Base-by-base conservation (phyloP, 2,888 invertebrate genomes). In the Parochlus steinenii region DNA sequence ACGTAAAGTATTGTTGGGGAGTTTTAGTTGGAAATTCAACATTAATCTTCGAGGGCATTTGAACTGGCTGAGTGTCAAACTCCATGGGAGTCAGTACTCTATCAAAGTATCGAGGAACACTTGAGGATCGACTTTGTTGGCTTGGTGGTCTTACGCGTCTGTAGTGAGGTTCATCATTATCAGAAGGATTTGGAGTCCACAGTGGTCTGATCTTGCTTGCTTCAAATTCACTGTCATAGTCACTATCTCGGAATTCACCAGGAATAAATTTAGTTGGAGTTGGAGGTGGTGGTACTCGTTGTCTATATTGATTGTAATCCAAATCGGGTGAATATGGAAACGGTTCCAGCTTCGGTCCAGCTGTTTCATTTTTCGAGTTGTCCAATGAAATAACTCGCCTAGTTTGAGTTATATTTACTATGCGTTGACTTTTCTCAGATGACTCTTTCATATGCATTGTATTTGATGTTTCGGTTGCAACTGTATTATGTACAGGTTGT, bases 381-480 rank as follows among this genome's bases (percentile, higher is more conserved):
- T 71, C 74, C 40, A 73, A 74, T 46, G 73, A 72, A 22, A 77
- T 74, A 2, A 74, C 65, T 31, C 72, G 64, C 41, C 71, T 72
- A 1, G 74, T 77, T 52, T 76, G 74, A 43, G 76, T 71, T 43
- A 76, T 64, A 40, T 71, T 75, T 17, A 76, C 68, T 16, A 69
- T 69, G 42, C 75, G 63, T 44, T 71, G 64, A 18, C 67, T 67
- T 22, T 63, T 69, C 46, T 74, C 72, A 5, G 72, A 72, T 0
- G 74, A 69, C 48, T 77, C 77, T 42, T 74, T 69, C 62, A 75
- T 73, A 45, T 72, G 67, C 52, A 76, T 69, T n/a, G 68, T 65
- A 45, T 75, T 75, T 36, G 71, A 73, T 3, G 69, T 71, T 53
- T 77, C 74, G 1, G 71, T 71, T 31, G 72, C 73, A 32, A 73